These are phyloP conservation scores for Neuroscelio doddi DNA, from an alignment of 2,888 invertebrate genomes.

Conservation along the genomic window DNA sequence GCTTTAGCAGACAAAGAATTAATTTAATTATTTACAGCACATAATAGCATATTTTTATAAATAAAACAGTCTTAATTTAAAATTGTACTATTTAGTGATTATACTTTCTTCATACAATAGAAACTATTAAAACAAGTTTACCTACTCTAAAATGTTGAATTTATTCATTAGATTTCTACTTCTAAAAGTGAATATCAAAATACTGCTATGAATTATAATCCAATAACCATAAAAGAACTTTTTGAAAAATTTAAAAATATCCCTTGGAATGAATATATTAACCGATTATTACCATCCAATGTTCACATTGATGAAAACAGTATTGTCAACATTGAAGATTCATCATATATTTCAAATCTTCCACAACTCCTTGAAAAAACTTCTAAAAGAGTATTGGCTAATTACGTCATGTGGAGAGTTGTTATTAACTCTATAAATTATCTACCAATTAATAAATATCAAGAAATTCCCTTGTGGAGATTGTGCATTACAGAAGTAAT, in stretches of 20 bases:
- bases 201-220: conserved; percentile 88
- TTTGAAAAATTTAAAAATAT: conserved; percentile 82
- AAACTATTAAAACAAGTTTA: too few relatives aligned
- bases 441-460: too few relatives aligned
- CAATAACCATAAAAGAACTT: conserved; percentile 84
- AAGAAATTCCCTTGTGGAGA: conserved; percentile 86
- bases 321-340: conserved; percentile 85
- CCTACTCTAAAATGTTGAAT: too few relatives aligned
- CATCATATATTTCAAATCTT: conserved; percentile 64
- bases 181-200: conserved; percentile 87
- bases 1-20: too few relatives aligned
- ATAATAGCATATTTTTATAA: too few relatives aligned
- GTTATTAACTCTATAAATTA: conserved; percentile 66
- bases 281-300: conserved; percentile 81
- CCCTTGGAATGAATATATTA: conserved; percentile 87
- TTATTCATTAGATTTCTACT: neutral
- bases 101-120: too few relatives aligned
- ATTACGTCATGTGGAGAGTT: conserved; percentile 74
- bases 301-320: conserved; percentile 79
- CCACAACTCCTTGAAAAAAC: conserved; percentile 8
- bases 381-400: conserved; percentile 71
- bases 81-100: too few relatives aligned
- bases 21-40: too few relatives aligned
- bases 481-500: conserved; percentile 88
- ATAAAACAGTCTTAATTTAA: too few relatives aligned